Evolutionary conservation across 2,888 invertebrate species (phyloP), one percentile per base, ranked within the genome.

Genomic region (Cylindroiulus punctatus): DNA sequence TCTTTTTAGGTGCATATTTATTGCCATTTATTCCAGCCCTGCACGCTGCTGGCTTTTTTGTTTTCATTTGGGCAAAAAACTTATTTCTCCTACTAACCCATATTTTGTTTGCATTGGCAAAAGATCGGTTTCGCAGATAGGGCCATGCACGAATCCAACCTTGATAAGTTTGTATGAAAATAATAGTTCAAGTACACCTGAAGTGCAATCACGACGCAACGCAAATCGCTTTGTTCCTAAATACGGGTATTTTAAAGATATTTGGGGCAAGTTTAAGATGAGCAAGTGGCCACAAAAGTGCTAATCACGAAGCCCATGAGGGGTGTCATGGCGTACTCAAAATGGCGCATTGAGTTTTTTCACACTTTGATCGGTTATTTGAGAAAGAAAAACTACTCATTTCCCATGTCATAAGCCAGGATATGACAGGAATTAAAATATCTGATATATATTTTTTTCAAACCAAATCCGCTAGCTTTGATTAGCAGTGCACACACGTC

Each of bases 171-270:
- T 30, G 76, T 76, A 76, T 76, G 76, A 76, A 76, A 76, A 76
- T 76, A 76, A 76, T 76, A 30, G 76, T 76, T 76, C 76, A 76
- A 76, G 76, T 76, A 76, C 76, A 76, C 30, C 76, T 30, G 30
- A 76, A 76, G 76, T 76, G 76, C 76, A 76, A 76, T 76, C 76
- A 76, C 76, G 76, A 76, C 76, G 76, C 76, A 76, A 76, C 76
- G 17, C 76, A 30, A 76, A 76, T 76, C 76, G 76, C 76, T 76
- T 76, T 76, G 76, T 76, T 76, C 30, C 4, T 14, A 76, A 76
- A 30, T 30, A 30, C 76, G 76, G 76, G 30, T 76, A 76, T 76
- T 76, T 76, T 76, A n/a, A 14, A 30, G 76, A 30, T 76, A 76
- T 76, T 76, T 76, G 76, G 76, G 76, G 76, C 76, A 76, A 76